Conservation (phyloP, 2,797 vertebrate genomes). For the Tenualosa thibaudeaui region DNA sequence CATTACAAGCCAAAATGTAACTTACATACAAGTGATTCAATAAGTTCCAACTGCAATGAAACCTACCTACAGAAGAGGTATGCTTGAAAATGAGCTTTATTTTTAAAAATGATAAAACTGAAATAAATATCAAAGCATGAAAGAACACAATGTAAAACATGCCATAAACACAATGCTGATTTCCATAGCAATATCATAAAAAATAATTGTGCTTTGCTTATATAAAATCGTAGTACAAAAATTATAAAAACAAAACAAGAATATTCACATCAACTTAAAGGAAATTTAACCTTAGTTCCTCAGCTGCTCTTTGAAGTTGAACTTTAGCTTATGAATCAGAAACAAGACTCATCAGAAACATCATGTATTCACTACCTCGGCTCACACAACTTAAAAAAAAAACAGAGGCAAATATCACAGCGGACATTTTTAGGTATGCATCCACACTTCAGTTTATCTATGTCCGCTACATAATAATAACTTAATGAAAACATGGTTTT, state of each 20-base stretch:
- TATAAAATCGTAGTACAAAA: not conserved
- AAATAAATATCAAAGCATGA: conserved; percentile 6
- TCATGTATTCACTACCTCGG: not conserved
- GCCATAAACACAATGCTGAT: not conserved
- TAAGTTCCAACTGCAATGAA: not conserved
- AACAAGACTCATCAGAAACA: not conserved
- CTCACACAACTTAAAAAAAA: not conserved
- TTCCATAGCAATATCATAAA: not conserved
- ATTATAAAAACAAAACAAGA: not conserved
- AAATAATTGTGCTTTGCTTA: not conserved
- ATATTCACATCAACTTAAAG: not conserved
- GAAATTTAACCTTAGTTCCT: not conserved
- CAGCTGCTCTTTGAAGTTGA: not conserved
- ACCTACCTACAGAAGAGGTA: not conserved
- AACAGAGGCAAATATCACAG: not conserved
- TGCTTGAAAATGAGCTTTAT: not conserved
- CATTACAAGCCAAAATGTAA: not conserved
- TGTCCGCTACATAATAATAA: not conserved
- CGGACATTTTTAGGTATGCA: not conserved
- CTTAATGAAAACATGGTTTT: not conserved
- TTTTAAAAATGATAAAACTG: not conserved
- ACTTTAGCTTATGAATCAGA: not conserved
- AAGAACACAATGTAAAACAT: not conserved
- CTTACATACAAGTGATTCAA: not conserved
- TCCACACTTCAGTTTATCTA: not conserved